phyloP scores from a whole-genome alignment of 2,888 invertebrate genomes.

The Sinohyriopsis cumingii region DNA sequence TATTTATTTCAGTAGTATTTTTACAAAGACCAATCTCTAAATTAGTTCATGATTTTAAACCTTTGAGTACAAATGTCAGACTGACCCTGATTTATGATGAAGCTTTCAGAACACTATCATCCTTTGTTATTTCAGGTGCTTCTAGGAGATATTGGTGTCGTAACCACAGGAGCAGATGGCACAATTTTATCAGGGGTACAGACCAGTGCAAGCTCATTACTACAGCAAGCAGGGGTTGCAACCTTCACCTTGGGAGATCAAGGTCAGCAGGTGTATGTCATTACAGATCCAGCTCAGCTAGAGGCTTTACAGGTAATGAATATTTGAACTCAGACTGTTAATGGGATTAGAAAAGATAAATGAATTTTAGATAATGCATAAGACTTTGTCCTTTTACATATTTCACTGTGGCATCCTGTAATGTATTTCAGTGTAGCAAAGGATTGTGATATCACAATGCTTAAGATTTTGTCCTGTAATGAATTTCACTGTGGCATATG shows the following conservation, averaged over 20 bases:
- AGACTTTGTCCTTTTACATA: background rate
- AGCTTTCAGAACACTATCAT: background rate
- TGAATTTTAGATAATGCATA: background rate
- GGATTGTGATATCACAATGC: background rate
- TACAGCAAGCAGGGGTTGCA: slow-evolving; percentile 52
- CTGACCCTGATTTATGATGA: too few species aligned
- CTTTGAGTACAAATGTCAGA: too few species aligned
- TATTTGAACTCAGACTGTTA: background rate
- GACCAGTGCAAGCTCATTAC: slow-evolving; percentile 39
- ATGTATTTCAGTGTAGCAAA: background rate
- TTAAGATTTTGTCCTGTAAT: too few species aligned
- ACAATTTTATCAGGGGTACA: background rate
- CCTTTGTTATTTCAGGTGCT: slow-evolving; percentile 16
- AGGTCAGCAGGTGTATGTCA: slow-evolving; percentile 65
- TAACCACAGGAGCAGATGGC: slow-evolving; percentile 1
- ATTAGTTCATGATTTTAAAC: too few species aligned
- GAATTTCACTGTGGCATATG: too few species aligned
- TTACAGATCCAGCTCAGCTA: slow-evolving; percentile 65
- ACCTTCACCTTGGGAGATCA: slow-evolving; percentile 57
- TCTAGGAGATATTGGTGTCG: slow-evolving; percentile 14
- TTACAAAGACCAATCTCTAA: too few species aligned
- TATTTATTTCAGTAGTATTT: too few species aligned
- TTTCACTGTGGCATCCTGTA: background rate
- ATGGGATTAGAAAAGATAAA: background rate
- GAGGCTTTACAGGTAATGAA: slow-evolving; percentile 60